A percentile compares a stretch with the other conserved stretches of the same genome.
Conservation (phyloP, 2,888 invertebrate genomes). For the Catocala nupta region DNA sequence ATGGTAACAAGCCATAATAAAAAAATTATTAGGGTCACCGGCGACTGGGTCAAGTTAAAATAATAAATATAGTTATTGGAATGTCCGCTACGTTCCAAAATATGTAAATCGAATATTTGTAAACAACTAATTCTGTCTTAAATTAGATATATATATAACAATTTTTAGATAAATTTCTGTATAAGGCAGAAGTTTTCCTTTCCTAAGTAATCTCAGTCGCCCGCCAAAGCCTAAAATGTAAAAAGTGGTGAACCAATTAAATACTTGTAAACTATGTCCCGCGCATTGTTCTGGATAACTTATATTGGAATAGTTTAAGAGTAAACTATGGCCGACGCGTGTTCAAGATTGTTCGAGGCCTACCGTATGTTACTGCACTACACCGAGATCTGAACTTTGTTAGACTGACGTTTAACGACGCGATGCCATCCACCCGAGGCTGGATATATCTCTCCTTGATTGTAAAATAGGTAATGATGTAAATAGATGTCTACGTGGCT, state of each 20-base stretch:
- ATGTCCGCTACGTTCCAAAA: background rate
- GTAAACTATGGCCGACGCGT: constrained; percentile 57
- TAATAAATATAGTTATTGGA: background rate
- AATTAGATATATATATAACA: background rate
- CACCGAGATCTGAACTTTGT: constrained; percentile 15
- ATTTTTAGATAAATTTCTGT: constrained; percentile 3
- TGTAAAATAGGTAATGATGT: constrained; percentile 25
- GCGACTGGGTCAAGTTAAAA: constrained; percentile 39
- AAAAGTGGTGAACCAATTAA: constrained; percentile 47
- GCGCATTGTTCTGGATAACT: constrained; percentile 86
- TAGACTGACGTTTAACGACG: constrained; percentile 28
- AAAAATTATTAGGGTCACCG: constrained; percentile 32
- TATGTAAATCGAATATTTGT: constrained; percentile 5
- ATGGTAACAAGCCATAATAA: constrained; percentile 49
- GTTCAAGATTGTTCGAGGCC: constrained; percentile 48
- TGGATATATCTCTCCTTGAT: constrained; percentile 16
- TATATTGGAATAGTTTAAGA: constrained; percentile 79
- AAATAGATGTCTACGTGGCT: constrained; percentile 19
- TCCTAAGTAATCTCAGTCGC: constrained; percentile 40
- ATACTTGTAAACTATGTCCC: constrained; percentile 58
- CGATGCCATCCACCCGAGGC: constrained; percentile 32
- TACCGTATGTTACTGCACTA: constrained; percentile 13
- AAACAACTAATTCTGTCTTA: background rate
- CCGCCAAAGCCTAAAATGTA: constrained; percentile 28
- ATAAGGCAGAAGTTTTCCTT: constrained; percentile 12